Evolutionary conservation across 64 coral and sea anemone species (phyloP).

Genomic region (Pocillopora damicornis): DNA sequence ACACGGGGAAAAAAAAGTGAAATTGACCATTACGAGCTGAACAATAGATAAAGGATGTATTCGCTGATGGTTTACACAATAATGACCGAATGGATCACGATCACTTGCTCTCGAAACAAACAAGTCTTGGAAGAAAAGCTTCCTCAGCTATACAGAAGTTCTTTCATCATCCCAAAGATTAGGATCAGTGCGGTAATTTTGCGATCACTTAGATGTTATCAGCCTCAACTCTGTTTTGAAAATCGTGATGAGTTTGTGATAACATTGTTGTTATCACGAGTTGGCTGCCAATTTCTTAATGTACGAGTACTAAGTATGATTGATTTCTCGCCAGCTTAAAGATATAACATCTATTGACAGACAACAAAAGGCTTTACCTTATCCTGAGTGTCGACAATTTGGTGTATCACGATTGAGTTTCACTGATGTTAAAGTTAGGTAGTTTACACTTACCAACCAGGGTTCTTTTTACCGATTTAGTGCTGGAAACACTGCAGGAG

Average conservation of each 20-base stretch:
- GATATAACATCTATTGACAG: not conserved
- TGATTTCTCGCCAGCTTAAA: not conserved
- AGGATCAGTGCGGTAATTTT: not conserved
- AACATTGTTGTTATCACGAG: too few species aligned
- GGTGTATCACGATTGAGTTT: not conserved
- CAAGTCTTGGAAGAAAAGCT: not conserved
- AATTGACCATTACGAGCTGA: constrained; percentile 4
- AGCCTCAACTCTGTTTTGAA: too few species aligned
- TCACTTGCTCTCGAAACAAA: not conserved
- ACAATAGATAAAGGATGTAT: not conserved
- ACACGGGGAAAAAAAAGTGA: constrained; percentile 3
- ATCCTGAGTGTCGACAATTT: not conserved
- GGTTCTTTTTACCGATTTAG: not conserved
- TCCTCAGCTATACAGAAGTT: not conserved
- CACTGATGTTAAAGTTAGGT: not conserved
- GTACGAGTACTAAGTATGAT: not conserved
- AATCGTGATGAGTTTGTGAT: too few species aligned
- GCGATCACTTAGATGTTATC: too few species aligned
- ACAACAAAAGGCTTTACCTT: too few species aligned
- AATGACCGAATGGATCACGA: constrained; percentile 1
- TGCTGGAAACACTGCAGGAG: not conserved
- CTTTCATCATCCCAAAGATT: not conserved
- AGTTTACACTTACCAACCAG: not conserved
- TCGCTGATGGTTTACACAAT: not conserved
- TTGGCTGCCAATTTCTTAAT: too few species aligned